These are phyloP conservation scores for Emydocephalus ijimae DNA, from an alignment of 2,113 vertebrate species.

Conservation along the genomic window DNA sequence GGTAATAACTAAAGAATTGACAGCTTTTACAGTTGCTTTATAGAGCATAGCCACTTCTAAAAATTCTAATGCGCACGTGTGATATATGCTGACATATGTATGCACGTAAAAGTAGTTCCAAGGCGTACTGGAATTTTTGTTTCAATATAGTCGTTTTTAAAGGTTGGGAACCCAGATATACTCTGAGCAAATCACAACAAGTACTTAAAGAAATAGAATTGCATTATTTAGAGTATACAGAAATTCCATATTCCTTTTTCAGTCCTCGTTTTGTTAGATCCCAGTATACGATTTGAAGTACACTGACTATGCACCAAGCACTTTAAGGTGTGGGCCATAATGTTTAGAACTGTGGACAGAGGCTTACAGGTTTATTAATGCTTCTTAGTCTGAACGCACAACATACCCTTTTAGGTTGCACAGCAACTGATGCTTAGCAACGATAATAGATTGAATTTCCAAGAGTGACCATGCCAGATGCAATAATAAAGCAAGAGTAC, in stretches of 20 bases:
- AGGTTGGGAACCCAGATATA: neutral
- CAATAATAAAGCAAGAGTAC: conserved; percentile 75
- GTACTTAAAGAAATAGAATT: neutral
- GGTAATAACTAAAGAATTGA: neutral
- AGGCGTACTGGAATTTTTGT: neutral
- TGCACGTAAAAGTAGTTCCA: neutral
- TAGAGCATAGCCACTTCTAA: accelerated
- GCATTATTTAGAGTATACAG: neutral
- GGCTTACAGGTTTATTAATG: conserved; percentile 70
- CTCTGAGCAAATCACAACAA: neutral
- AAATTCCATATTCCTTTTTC: conserved; percentile 38
- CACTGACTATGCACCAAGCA: conserved; percentile 52
- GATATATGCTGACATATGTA: neutral
- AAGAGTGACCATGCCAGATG: conserved; percentile 75
- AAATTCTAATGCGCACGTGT: neutral
- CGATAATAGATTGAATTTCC: conserved; percentile 77
- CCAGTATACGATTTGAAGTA: conserved; percentile 53
- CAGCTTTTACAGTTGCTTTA: neutral
- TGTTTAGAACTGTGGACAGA: conserved; percentile 57
- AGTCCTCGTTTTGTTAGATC: conserved; percentile 52
- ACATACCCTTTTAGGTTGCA: conserved; percentile 76
- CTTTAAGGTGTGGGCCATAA: conserved; percentile 67
- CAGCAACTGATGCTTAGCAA: conserved; percentile 78
- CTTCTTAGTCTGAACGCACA: conserved; percentile 67
- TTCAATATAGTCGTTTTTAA: neutral